Evolutionary conservation across 2,113 vertebrate species (phyloP).

Genomic region (Heterotilapia buettikoferi): DNA sequence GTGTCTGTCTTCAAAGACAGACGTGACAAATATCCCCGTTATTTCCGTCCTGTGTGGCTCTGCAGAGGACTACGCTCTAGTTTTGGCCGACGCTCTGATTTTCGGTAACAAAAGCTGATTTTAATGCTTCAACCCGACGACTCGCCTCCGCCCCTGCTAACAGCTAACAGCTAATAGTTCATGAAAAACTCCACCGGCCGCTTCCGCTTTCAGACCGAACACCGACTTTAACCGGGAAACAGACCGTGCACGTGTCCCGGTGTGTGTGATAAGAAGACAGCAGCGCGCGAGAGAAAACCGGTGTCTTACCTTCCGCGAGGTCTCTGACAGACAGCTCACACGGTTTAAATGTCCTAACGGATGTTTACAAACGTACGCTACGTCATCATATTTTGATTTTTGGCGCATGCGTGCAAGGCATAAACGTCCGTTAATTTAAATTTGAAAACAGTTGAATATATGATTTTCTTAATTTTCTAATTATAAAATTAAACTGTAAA

Average conservation of each 20-base stretch:
- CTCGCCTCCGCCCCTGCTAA: neutral
- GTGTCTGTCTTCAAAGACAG: neutral
- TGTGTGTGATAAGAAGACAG: neutral
- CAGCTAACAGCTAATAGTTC: neutral
- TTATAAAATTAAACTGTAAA: neutral
- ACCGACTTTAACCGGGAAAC: too few species aligned
- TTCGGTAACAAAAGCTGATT: neutral
- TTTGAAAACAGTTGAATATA: accelerated
- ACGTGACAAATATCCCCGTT: neutral
- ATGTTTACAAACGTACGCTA: conserved; percentile 41
- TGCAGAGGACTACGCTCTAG: too few species aligned
- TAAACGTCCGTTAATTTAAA: neutral
- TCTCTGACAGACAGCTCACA: conserved; percentile 12
- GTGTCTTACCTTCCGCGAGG: neutral
- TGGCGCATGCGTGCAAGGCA: conserved; percentile 37
- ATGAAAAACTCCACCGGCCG: neutral
- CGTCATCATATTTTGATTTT: neutral
- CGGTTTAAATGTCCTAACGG: conserved; percentile 57
- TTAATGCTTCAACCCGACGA: neutral
- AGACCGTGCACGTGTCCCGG: neutral
- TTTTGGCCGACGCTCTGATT: neutral
- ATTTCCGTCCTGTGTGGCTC: accelerated
- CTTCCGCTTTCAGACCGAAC: neutral
- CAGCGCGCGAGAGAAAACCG: neutral
- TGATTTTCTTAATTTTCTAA: neutral